Evolutionary conservation across 2,113 vertebrate genomes (phyloP), one percentile per base, ranked within the genome.

Genomic region (Tragelaphus scriptus): DNA sequence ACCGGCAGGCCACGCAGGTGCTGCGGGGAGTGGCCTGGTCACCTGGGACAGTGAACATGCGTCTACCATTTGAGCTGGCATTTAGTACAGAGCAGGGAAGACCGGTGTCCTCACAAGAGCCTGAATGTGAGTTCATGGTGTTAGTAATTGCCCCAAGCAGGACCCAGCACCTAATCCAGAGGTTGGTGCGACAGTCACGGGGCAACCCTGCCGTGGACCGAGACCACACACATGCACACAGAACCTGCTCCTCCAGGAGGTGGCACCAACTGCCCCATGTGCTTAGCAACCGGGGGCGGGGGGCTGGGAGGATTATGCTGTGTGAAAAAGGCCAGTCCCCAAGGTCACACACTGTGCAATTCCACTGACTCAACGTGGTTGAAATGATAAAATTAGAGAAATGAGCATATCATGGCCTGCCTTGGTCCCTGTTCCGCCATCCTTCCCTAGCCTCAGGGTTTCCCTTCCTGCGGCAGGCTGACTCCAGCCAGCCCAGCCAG

Each of bases 231-330:
- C 12, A 12, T 0, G 3, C 53, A 32, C 28, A 32, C 12, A 12
- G 59, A 58, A 16, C 30, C 63, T 5, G 32, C 11, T 95, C 15
- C 6, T 68, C 47, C 23, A n/a, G 4, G 26, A 79, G 40, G 36
- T 23, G 5, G 79, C 25, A 85, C 19, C 25, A 32, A 55, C 53
- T 61, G 59, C 17, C 40, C 36, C 28, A 61, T 5, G 51, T 1
- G 3, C 55, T 77, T 19, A 32, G n/a, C 56, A n/a, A 55, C n/a
- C 0, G 0, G 32, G 32, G 15, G 25, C 2, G 0, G 23, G 30
- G 6, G 21, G 59, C 23, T 17, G 49, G 77, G 88, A 63, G 81
- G 56, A 16, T 36, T 28, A 19, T 32, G 86, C 61, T 6, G 9
- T 17, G 23, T 14, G 59, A 44, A 44, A 51, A 40, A 21, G 28